Conservation (phyloP, 1,140 invertebrate species). For the Macrostomum lignano region DNA sequence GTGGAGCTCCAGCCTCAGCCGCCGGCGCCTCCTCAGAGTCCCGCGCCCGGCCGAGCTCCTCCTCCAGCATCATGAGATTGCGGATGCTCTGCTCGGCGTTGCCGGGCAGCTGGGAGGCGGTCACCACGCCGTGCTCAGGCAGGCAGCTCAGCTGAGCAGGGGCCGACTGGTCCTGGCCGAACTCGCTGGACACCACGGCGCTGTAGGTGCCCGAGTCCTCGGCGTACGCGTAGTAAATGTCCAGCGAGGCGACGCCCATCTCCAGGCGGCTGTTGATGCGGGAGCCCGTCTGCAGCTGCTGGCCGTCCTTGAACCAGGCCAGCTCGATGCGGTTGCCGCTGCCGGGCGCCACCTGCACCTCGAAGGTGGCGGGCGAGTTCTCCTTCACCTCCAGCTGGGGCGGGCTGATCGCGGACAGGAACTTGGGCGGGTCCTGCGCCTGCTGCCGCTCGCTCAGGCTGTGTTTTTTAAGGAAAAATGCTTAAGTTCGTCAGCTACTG, state of each 20-base stretch:
- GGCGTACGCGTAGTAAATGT: background rate
- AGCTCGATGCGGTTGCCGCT: no score
- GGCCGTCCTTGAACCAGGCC: constrained; percentile 17
- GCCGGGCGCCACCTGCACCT: constrained; percentile 44
- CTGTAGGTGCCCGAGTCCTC: constrained; percentile 3
- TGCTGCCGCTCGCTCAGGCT: no score
- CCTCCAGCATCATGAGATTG: background rate
- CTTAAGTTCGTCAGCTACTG: no score
- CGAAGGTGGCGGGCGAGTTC: constrained; percentile 9
- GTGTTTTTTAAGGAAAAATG: no score
- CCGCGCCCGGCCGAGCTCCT: constrained; percentile 12
- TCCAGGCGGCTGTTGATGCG: constrained; percentile 1
- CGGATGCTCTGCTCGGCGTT: background rate
- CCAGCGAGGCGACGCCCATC: background rate
- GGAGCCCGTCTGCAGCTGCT: background rate
- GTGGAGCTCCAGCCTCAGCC: constrained; percentile 15
- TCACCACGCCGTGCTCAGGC: constrained; percentile 1
- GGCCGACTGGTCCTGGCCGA: background rate
- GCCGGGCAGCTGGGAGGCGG: background rate
- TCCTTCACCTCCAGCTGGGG: no score
- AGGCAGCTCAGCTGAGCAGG: background rate
- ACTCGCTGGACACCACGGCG: background rate
- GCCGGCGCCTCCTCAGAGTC: constrained; percentile 9
- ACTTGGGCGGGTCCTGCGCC: no score
- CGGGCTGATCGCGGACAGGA: no score